Base-by-base conservation (phyloP, 2,113 vertebrate genomes). In the Sarotherodon lohbergeri region DNA sequence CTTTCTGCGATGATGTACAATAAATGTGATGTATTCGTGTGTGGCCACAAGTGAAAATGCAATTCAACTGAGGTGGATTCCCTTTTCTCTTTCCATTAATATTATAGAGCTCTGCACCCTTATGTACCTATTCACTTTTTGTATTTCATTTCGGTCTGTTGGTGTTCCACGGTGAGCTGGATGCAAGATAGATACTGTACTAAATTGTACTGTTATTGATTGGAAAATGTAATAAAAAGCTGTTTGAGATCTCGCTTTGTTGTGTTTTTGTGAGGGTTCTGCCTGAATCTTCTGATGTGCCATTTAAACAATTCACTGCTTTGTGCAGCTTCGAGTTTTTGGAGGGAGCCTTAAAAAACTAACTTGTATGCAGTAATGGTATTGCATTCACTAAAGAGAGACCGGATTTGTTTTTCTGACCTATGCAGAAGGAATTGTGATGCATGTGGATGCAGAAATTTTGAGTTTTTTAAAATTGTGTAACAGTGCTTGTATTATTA, bases 71-170 rank as follows among this genome's bases (percentile, higher is more conserved):
- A 96, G 95, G 95, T 94, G 94, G 96, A 96, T 96, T 96, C 92
- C 95, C 95, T 96, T 96, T 97, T 97, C 96, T 97, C 96, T 97
- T 96, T 96, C 96, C 97, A 97, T 97, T 96, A 97, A 95, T 97
- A 97, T 96, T 97, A 97, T 98, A 98, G 98, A 98, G 97, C 97
- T 97, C 97, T 96, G 97, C 97, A 96, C 97, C 97, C 95, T 96
- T 95, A 97, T 96, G 96, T 97, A 97, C 96, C 97, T 97, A 97
- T 97, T 97, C 98, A 98, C 98, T 97, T 98, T 98, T 99, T 98
- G 98, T 99, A 99, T 99, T 99, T 99, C 98, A 98, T 99, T 99
- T 98, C 97, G 98, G 98, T 99, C 97, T 98, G 98, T 98, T 98
- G 96, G 97, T 99, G 98, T 99, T 98, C 98, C 98, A 98, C 98